Evolutionary conservation across 2,797 vertebrate species (phyloP).

Genomic region (Hemibagrus guttatus): DNA sequence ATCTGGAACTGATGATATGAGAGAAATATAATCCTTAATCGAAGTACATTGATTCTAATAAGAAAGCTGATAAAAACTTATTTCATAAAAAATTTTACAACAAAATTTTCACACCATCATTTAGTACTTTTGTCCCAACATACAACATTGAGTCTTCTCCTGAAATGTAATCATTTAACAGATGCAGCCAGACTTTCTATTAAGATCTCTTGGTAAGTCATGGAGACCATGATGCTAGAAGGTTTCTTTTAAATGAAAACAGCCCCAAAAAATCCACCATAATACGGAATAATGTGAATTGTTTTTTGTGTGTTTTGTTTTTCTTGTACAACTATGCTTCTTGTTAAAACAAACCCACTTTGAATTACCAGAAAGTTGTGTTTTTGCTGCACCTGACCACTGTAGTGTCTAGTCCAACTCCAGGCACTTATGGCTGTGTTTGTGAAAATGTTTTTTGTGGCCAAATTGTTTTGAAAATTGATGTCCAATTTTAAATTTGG

Average conservation of each 20-base stretch:
- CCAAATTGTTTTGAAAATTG: neutral
- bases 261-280: neutral
- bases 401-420: neutral
- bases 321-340: neutral
- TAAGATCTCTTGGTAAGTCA: neutral
- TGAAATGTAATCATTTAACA: neutral
- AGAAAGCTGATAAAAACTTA: neutral
- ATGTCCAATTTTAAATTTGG: neutral
- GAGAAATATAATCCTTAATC: neutral
- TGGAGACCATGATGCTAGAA: too few species aligned
- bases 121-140: neutral
- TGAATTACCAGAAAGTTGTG: neutral
- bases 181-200: neutral
- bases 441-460: neutral
- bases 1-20: neutral
- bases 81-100: neutral
- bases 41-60: neutral
- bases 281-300: too few species aligned
- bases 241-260: neutral
- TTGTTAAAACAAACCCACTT: neutral
- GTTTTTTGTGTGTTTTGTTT: neutral
- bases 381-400: neutral
- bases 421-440: neutral
- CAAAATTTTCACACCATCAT: neutral
- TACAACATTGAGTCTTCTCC: neutral